Evolutionary conservation across 1,140 invertebrate genomes (phyloP), one percentile per base, ranked within the genome.

Genomic region (Temnothorax curvispinosus): DNA sequence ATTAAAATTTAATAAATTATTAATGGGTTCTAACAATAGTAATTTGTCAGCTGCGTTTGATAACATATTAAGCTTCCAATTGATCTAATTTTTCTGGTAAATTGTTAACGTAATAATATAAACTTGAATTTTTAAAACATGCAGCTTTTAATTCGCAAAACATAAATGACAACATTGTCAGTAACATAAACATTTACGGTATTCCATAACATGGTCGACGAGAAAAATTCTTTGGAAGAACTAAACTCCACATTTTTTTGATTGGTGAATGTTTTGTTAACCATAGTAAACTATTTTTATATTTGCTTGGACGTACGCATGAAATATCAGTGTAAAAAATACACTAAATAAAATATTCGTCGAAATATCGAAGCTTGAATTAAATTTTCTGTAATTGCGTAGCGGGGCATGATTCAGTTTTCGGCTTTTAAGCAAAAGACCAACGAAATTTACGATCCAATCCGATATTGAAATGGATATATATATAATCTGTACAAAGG

Each of bases 401-500:
- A 74, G 67, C 38, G 7, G 2, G 18, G 5, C 56, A 21, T 75
- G 58, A 84, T 74, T 75, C 27, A 64, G 52, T 84, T 84, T 84
- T 84, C 52, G 27, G 69, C 54, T 84, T 74, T 84, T 84, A 84
- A 84, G 54, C 69, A 84, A 50, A 27, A 77, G 47, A 67, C 81
- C 67, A 85, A 85, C 58, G 52, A 85, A 77, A 76, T 85, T 65
- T 78, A 85, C 74, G 74, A 85, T 67, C 41, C 47, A 65, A 60
- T 85, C n/a, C 38, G 35, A 27, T 54, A 78, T 78, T 85, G 58
- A 52, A 64, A 77, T 35, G 74, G 62, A 78, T 65, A 44, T 44
- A 52, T 52, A 32, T 52, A 44, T 78, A 65, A 65, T 85, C 60
- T 67, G 27, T 52, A 67, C n/a, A 78, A 85, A 78, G 47, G 58